A percentile compares a stretch with the other conserved stretches of the same genome.
Conservation (phyloP, 1,140 invertebrate species). For the Pantala flavescens region DNA sequence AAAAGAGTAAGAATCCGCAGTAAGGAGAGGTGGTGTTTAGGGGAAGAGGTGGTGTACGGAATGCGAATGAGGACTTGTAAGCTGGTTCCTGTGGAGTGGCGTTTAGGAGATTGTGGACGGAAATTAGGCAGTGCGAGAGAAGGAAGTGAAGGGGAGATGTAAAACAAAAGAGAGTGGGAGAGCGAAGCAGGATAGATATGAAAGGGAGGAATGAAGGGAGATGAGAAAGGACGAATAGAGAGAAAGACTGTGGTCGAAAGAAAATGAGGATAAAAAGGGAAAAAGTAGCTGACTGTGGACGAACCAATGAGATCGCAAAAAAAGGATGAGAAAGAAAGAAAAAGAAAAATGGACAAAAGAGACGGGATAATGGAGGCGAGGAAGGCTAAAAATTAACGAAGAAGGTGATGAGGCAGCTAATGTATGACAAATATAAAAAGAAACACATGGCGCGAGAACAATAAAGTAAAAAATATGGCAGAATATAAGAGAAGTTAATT, state of each 20-base stretch:
- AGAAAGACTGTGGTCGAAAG: slow-evolving; percentile 17
- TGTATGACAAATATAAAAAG: no score
- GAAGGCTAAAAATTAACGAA: no score
- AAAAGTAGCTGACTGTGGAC: neutral
- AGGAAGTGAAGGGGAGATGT: slow-evolving; percentile 13
- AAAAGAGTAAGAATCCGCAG: no score
- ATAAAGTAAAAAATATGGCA: no score
- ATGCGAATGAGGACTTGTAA: slow-evolving; percentile 23
- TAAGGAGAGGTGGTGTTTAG: slow-evolving; percentile 25
- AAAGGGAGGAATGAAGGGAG: slow-evolving; percentile 21
- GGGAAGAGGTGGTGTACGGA: neutral
- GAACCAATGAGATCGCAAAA: neutral
- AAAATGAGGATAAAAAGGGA: neutral
- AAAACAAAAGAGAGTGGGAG: neutral
- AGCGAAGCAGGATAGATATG: neutral
- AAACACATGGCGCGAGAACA: no score
- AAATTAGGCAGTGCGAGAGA: slow-evolving; percentile 31
- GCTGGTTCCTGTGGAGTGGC: slow-evolving; percentile 31
- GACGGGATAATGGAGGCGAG: no score
- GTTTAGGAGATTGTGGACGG: slow-evolving; percentile 34
- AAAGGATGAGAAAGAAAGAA: no score
- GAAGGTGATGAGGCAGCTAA: no score
- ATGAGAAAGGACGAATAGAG: slow-evolving; percentile 15
- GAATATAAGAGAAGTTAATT: no score
- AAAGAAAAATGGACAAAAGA: no score